Percentiles rank a stretch among this genome's conserved stretches.
These are phyloP conservation scores for Trichonephila inaurata DNA, from an alignment of 1,140 invertebrate species.

Conservation along the genomic window DNA sequence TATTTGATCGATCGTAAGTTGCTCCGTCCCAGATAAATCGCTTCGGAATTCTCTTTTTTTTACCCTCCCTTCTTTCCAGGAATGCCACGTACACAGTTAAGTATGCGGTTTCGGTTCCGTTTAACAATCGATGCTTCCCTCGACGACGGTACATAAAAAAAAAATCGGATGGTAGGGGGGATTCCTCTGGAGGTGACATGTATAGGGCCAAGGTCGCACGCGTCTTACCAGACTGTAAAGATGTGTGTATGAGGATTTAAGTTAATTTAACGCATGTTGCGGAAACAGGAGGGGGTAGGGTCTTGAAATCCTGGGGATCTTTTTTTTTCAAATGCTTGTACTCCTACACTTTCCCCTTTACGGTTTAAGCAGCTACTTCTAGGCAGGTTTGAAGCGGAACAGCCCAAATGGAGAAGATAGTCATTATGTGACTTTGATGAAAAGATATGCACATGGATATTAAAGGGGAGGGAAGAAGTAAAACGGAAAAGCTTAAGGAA, in stretches of 20 bases:
- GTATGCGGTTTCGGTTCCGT: constrained; percentile 56
- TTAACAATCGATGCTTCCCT: constrained; percentile 59
- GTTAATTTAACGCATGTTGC: constrained; percentile 16
- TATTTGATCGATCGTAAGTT: constrained; percentile 67
- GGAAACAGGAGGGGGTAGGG: constrained; percentile 39
- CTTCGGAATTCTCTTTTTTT: constrained; percentile 28
- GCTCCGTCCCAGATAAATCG: constrained; percentile 30
- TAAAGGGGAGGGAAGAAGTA: background rate
- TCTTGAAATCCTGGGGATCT: background rate
- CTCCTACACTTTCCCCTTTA: background rate
- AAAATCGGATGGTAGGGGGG: background rate
- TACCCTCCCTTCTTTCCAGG: constrained; percentile 50
- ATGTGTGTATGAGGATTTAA: constrained; percentile 26
- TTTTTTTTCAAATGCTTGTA: background rate
- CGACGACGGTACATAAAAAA: constrained; percentile 4
- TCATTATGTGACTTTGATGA: background rate
- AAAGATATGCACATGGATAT: background rate
- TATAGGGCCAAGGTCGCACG: constrained; percentile 54
- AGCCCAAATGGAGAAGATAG: background rate
- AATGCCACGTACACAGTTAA: constrained; percentile 66
- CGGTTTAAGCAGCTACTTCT: background rate
- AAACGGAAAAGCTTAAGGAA: background rate
- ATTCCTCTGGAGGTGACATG: constrained; percentile 53
- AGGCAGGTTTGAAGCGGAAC: background rate
- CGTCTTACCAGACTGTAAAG: background rate